These are phyloP conservation scores for Cynodonichthys magdalenae DNA, from an alignment of 2,797 vertebrate species.

Conservation along the genomic window DNA sequence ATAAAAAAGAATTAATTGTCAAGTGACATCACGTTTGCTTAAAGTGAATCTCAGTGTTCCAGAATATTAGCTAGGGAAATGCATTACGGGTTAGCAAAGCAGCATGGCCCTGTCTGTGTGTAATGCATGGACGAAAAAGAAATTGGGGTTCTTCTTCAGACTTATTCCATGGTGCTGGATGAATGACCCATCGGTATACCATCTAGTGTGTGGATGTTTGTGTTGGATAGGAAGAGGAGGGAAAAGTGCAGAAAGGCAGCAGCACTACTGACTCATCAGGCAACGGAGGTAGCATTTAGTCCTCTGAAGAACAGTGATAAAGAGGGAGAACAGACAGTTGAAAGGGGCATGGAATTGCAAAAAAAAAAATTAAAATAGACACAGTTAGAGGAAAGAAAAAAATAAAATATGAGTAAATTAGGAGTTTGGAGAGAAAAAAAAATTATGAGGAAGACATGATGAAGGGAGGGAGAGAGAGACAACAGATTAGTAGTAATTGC, in stretches of 20 bases:
- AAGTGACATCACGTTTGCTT: too few species aligned
- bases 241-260: constrained; percentile 68
- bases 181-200: constrained; percentile 9
- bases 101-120: too few species aligned
- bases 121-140: too few species aligned
- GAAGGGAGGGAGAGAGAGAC: constrained; percentile 59
- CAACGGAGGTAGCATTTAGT: constrained; percentile 72
- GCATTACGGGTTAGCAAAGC: too few species aligned
- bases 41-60: too few species aligned
- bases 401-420: too few species aligned
- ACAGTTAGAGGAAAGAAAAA: not conserved
- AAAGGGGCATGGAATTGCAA: not conserved
- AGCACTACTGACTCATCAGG: constrained; percentile 72
- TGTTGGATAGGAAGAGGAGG: constrained; percentile 13
- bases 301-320: constrained; percentile 70
- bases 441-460: constrained; percentile 21
- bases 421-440: constrained; percentile 6
- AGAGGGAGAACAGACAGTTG: constrained; percentile 12
- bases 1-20: too few species aligned
- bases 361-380: not conserved
- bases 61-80: too few species aligned
- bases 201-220: constrained; percentile 2
- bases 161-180: constrained; percentile 21
- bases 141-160: constrained; percentile 9
- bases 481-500: constrained; percentile 75